phyloP scores from a whole-genome alignment of 2,113 vertebrate species.

The Serinus canaria region DNA sequence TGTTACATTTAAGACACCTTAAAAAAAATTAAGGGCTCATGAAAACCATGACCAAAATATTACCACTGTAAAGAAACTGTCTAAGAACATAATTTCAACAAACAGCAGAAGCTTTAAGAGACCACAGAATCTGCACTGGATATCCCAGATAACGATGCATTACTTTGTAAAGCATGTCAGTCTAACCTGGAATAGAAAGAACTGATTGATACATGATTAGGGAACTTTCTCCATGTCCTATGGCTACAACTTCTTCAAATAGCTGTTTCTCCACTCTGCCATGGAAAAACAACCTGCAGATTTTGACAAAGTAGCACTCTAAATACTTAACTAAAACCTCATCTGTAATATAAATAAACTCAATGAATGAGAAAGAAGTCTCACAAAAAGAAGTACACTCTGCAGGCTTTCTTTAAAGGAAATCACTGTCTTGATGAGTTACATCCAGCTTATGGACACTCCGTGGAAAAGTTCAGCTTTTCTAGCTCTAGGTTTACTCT shows the following conservation, averaged over 20 bases:
- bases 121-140: not conserved
- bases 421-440: not conserved
- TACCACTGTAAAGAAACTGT: not conserved
- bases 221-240: not conserved
- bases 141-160: not conserved
- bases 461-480: not conserved
- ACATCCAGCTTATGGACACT: rapidly evolving
- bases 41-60: not conserved
- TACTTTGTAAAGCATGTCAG: not conserved
- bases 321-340: not conserved
- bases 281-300: not conserved
- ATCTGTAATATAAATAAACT: not conserved
- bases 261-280: not conserved
- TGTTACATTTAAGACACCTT: not conserved
- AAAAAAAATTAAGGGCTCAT: not conserved
- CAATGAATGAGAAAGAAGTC: not conserved
- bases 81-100: not conserved
- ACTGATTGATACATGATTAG: not conserved
- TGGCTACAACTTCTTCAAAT: not conserved
- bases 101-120: not conserved
- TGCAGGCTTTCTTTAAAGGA: not conserved
- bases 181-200: not conserved
- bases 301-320: not conserved
- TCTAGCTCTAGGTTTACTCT: not conserved
- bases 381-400: not conserved